Percentiles rank a stretch among this genome's conserved stretches.
Evolutionary conservation across 1,140 invertebrate genomes (phyloP).

Genomic region (Achroia grisella): DNA sequence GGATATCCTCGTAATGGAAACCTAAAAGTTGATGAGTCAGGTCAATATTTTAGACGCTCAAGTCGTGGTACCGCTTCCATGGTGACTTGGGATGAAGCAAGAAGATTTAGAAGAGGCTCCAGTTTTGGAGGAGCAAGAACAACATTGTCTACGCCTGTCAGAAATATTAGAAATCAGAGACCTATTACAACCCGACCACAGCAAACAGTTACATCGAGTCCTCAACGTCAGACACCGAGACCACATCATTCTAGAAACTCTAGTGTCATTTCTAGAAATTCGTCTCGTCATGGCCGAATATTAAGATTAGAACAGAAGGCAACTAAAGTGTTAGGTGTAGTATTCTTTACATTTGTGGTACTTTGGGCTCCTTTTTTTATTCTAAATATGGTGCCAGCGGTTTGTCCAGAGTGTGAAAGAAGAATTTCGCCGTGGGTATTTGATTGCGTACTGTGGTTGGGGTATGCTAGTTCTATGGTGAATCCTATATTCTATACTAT

Average conservation of each 20-base stretch:
- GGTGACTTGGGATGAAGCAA: conserved; percentile 77
- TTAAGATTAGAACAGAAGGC: conserved; percentile 92
- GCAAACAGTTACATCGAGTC: conserved; percentile 68
- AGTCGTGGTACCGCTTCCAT: conserved; percentile 65
- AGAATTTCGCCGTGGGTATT: conserved; percentile 85
- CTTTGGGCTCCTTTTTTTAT: conserved; percentile 96
- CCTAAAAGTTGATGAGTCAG: conserved; percentile 58
- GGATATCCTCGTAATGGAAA: conserved; percentile 54
- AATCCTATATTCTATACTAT: conserved; percentile 97
- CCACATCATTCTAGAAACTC: conserved; percentile 82
- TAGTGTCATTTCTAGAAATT: conserved; percentile 86
- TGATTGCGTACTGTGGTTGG: conserved; percentile 91
- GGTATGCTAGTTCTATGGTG: conserved; percentile 94
- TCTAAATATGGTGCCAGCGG: conserved; percentile 85
- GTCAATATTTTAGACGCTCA: conserved; percentile 52
- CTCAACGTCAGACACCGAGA: conserved; percentile 74
- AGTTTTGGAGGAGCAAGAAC: conserved; percentile 77
- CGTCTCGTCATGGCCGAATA: conserved; percentile 86
- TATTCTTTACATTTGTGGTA: conserved; percentile 95
- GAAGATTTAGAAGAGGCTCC: conserved; percentile 69
- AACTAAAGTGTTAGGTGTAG: conserved; percentile 93
- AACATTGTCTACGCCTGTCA: conserved; percentile 51
- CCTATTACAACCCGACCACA: conserved; percentile 43
- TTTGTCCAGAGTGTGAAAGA: conserved; percentile 85
- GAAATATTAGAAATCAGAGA: conserved; percentile 58